Evolutionary conservation across 2,888 invertebrate species (phyloP), one percentile per base, ranked within the genome.

Genomic region (Cactoblastis cactorum): DNA sequence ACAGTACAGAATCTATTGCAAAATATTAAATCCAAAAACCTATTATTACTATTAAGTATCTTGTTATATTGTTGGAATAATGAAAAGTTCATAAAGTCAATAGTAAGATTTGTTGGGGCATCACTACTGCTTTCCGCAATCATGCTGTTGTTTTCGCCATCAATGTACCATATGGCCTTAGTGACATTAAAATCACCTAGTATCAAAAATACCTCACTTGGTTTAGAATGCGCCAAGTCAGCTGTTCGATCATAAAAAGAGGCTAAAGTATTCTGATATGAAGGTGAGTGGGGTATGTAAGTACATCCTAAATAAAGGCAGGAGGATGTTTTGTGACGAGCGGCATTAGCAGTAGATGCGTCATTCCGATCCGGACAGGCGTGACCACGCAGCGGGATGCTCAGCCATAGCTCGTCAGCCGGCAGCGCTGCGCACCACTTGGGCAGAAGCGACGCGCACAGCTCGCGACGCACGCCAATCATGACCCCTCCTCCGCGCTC

Each of bases 51-150:
- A 28, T 50, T 50, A 35, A 22, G 19, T 4, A n/a, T 4, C 14
- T 19, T 11, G 15, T 43, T 50, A 11, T 35, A 50, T 35, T 50
- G 50, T 24, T 19, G 34, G 1, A 50, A 15, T 24, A n/a, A n/a
- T 9, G 43, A 45, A 24, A 45, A n/a, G 15, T 35, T 50, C 50
- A 50, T 45, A 24, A 45, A 50, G n/a, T 50, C 50, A 1, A 34
- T 14, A 17, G 45, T 45, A 9, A 50, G 35, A 17, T 9, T 22
- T 14, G 35, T 19, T 17, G 43, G 15, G 2, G 6, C 22, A 9
- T 37, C 15, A n/a, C 12, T 45, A 28, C 14, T 43, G 9, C 22
- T 35, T 17, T 45, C 12, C 6, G 19, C 14, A 17, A 35, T 32
- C 37, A 37, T 47, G 14, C 47, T 24, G 35, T 37, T 28, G 5